phyloP scores from a whole-genome alignment of 2,113 vertebrate genomes.

The Tupaia tana region DNA sequence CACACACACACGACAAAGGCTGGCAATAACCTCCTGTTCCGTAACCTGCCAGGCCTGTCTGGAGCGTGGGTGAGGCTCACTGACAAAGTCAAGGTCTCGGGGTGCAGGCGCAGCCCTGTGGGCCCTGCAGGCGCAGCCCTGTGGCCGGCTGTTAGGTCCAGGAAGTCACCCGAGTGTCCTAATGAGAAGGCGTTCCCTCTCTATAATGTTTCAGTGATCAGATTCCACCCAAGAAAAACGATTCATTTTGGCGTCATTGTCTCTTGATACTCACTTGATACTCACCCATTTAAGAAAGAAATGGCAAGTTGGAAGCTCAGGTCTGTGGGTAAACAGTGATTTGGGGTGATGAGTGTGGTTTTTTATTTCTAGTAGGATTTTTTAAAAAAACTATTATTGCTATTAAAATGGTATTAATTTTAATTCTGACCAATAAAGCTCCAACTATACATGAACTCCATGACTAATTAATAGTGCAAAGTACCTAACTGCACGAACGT shows the following conservation, averaged over 20 bases:
- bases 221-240: neutral
- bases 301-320: no score
- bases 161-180: neutral
- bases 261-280: neutral
- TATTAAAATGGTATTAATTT: neutral
- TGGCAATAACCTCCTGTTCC: rapidly evolving
- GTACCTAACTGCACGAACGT: neutral
- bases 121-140: rapidly evolving
- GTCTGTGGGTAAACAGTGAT: no score
- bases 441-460: neutral
- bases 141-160: rapidly evolving
- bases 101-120: rapidly evolving
- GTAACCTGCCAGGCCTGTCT: rapidly evolving
- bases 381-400: neutral
- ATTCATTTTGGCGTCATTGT: neutral
- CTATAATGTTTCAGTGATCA: neutral
- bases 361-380: neutral
- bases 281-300: neutral
- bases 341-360: neutral
- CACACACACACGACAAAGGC: no score
- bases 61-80: no score
- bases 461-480: no score
- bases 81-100: no score
- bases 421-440: neutral
- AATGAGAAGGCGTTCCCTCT: neutral